Evolutionary conservation across 2,888 invertebrate species (phyloP).

Genomic region (Tipula lateralis): DNA sequence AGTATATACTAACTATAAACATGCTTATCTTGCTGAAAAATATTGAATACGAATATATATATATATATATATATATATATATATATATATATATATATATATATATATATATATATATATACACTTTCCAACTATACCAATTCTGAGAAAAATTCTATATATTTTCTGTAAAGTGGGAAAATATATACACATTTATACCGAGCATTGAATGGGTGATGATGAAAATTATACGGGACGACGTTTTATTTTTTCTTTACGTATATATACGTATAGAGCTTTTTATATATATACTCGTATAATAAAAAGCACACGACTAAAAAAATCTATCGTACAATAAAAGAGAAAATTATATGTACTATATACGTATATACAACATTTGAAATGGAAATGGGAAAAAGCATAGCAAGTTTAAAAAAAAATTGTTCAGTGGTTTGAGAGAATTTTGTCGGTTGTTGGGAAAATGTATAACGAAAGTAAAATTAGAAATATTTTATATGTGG

Average conservation of each 20-base stretch:
- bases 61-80: neutral
- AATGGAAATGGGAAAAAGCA: conserved; percentile 19
- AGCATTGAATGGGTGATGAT: neutral
- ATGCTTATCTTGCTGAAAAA: conserved; percentile 11
- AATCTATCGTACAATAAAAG: conserved; percentile 4
- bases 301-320: conserved; percentile 24
- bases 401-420: neutral
- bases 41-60: neutral
- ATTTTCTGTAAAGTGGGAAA: neutral
- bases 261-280: neutral
- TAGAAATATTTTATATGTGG: neutral
- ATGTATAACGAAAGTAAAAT: neutral
- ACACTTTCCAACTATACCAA: neutral
- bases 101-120: neutral
- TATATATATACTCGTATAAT: neutral
- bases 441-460: neutral
- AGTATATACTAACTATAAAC: conserved; percentile 11
- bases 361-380: neutral
- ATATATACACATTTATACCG: neutral
- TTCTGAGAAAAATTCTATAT: neutral
- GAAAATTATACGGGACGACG: conserved; percentile 9
- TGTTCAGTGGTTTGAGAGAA: neutral
- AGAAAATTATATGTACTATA: conserved; percentile 14
- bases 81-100: neutral
- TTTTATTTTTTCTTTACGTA: neutral